Evolutionary conservation across 2,888 invertebrate genomes (phyloP).

Genomic region (Himalopsyche japonica): DNA sequence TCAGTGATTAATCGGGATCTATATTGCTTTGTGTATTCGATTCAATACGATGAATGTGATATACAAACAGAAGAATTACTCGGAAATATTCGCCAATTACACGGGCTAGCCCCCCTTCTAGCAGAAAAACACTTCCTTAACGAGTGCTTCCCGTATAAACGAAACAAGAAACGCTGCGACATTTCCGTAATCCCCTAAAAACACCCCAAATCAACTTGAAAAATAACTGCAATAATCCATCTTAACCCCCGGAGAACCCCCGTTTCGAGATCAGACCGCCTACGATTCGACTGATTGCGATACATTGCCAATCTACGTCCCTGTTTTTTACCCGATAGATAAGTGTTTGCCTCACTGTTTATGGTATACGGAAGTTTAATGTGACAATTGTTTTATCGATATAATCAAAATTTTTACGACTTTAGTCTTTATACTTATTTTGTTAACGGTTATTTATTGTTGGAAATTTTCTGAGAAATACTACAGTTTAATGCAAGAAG

Average conservation of each 20-base stretch:
- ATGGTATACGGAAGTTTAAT: not conserved
- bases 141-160: not conserved
- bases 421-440: no score
- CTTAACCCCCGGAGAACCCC: not conserved
- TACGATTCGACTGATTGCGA: constrained; percentile 7
- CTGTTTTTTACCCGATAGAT: constrained; percentile 2
- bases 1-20: not conserved
- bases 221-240: constrained; percentile 32
- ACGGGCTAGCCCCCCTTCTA: not conserved
- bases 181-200: constrained; percentile 1
- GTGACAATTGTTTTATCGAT: no score
- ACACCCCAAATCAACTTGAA: constrained; percentile 24
- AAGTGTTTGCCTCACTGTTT: not conserved
- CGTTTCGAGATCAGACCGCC: not conserved
- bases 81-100: not conserved
- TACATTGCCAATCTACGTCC: constrained; percentile 19
- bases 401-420: no score
- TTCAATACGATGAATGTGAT: not conserved
- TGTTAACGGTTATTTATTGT: no score
- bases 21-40: not conserved
- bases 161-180: constrained; percentile 1
- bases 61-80: not conserved
- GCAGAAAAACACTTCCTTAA: not conserved
- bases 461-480: no score
- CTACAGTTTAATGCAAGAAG: no score